Evolutionary conservation across 2,888 invertebrate genomes (phyloP).

Genomic region (Operophtera brumata): DNA sequence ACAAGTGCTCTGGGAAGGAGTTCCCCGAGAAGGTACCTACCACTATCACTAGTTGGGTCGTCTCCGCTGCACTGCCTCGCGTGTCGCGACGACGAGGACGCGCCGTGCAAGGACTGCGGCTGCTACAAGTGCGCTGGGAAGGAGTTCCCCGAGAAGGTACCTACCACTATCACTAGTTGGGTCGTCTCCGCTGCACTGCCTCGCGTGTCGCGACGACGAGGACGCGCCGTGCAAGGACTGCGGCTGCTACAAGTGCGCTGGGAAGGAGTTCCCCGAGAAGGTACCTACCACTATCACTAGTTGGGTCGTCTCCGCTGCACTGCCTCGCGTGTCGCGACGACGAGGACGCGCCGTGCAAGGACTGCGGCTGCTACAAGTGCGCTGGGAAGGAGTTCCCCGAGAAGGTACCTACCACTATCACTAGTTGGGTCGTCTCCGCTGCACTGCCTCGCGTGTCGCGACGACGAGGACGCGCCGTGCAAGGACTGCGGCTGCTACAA

Average conservation of each 20-base stretch:
- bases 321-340: slow-evolving; percentile 86
- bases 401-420: too few species aligned
- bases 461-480: slow-evolving; percentile 83
- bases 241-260: slow-evolving; percentile 86
- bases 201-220: slow-evolving; percentile 84
- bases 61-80: slow-evolving; percentile 82
- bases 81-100: slow-evolving; percentile 84
- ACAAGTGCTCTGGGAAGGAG: slow-evolving; percentile 85
- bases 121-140: slow-evolving; percentile 87
- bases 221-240: slow-evolving; percentile 85
- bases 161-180: too few species aligned
- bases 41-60: too few species aligned
- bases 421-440: slow-evolving; percentile 80
- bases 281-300: too few species aligned
- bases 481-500: slow-evolving; percentile 87
- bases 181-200: slow-evolving; percentile 82
- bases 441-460: slow-evolving; percentile 84
- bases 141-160: slow-evolving; percentile 83
- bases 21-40: slow-evolving; percentile 83
- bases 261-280: slow-evolving; percentile 85
- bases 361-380: slow-evolving; percentile 88
- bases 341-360: slow-evolving; percentile 82
- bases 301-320: slow-evolving; percentile 79
- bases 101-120: slow-evolving; percentile 86
- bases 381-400: slow-evolving; percentile 86